A percentile compares a stretch with the other conserved stretches of the same genome.
Conservation (phyloP, 2,888 invertebrate genomes). For the Xylophagus ater region DNA sequence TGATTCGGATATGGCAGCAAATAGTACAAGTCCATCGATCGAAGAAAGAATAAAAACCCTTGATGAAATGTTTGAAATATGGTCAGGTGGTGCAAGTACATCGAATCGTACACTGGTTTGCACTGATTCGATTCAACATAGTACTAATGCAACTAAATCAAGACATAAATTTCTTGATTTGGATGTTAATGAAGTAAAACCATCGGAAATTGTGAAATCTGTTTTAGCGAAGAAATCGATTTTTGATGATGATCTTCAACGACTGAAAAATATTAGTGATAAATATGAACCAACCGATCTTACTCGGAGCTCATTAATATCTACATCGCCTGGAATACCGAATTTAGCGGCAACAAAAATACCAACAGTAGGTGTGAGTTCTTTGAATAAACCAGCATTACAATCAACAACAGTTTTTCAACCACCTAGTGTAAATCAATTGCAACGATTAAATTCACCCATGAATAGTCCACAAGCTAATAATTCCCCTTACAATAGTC, state of each 20-base stretch:
- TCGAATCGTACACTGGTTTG: slow-evolving; percentile 10
- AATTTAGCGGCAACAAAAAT: slow-evolving; percentile 35
- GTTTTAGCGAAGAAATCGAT: slow-evolving; percentile 86
- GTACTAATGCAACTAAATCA: slow-evolving; percentile 29
- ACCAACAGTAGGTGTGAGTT: slow-evolving; percentile 22
- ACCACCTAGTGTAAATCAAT: slow-evolving; percentile 18
- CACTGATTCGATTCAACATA: slow-evolving; percentile 3
- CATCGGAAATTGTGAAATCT: slow-evolving; percentile 87
- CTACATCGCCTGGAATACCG: slow-evolving; percentile 31
- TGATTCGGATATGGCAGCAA: slow-evolving; percentile 53
- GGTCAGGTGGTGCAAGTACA: slow-evolving; percentile 55
- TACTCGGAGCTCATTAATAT: slow-evolving; percentile 12
- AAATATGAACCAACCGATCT: slow-evolving; percentile 56
- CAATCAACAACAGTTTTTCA: slow-evolving; percentile 15
- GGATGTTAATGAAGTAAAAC: slow-evolving; percentile 71
- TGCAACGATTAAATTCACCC: slow-evolving; percentile 35
- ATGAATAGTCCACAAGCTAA: slow-evolving; percentile 40
- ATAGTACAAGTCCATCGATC: slow-evolving; percentile 59
- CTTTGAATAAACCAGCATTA: slow-evolving; percentile 17
- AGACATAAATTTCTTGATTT: slow-evolving; percentile 67
- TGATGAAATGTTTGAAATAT: slow-evolving; percentile 87
- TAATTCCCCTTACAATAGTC: slow-evolving; percentile 36
- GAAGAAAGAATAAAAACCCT: slow-evolving; percentile 86
- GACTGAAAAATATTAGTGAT: slow-evolving; percentile 77
- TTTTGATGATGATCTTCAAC: slow-evolving; percentile 90